phyloP scores from a whole-genome alignment of 23 tunicate genomes.

The Halocynthia roretzi region DNA sequence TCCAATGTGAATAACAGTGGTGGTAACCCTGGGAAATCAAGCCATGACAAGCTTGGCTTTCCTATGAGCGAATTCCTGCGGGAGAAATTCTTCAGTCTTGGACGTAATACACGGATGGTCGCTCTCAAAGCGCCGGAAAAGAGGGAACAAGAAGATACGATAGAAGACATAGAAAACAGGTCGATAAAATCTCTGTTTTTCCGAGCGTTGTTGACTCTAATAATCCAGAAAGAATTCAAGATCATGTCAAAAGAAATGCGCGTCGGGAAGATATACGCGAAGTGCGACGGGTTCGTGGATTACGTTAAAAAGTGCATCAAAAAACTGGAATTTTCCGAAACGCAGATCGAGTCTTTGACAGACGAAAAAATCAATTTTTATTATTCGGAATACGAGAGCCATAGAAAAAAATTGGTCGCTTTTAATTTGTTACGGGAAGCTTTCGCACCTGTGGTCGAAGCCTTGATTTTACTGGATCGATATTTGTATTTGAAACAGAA shows the following conservation, averaged over 20 bases:
- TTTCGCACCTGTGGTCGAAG: conserved; percentile 80
- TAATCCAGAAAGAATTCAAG: conserved; percentile 40
- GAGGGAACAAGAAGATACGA: conserved; percentile 1
- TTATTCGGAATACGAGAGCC: conserved; percentile 14
- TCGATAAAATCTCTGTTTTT: conserved; percentile 75
- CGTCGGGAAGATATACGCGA: conserved; percentile 72
- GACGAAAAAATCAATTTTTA: conserved; percentile 36
- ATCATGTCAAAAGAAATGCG: conserved; percentile 27
- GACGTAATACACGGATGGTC: conserved; percentile 74
- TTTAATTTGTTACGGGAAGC: conserved; percentile 57
- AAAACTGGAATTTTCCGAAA: conserved; percentile 29
- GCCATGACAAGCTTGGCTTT: conserved; percentile 27
- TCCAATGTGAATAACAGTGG: too few species aligned
- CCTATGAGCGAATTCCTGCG: conserved; percentile 43
- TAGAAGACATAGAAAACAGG: conserved; percentile 1
- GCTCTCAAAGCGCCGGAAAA: conserved; percentile 50
- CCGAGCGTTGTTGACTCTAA: conserved; percentile 55
- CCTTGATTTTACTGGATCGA: conserved; percentile 56
- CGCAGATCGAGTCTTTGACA: neutral
- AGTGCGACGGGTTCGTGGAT: conserved; percentile 59
- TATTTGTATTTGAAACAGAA: conserved; percentile 29
- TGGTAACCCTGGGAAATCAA: neutral
- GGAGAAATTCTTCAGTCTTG: conserved; percentile 23
- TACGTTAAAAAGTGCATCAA: conserved; percentile 46
- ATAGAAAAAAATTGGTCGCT: conserved; percentile 44